Evolutionary conservation across 2,797 vertebrate genomes (phyloP), one percentile per base, ranked within the genome.

Genomic region (Sardinella longiceps): DNA sequence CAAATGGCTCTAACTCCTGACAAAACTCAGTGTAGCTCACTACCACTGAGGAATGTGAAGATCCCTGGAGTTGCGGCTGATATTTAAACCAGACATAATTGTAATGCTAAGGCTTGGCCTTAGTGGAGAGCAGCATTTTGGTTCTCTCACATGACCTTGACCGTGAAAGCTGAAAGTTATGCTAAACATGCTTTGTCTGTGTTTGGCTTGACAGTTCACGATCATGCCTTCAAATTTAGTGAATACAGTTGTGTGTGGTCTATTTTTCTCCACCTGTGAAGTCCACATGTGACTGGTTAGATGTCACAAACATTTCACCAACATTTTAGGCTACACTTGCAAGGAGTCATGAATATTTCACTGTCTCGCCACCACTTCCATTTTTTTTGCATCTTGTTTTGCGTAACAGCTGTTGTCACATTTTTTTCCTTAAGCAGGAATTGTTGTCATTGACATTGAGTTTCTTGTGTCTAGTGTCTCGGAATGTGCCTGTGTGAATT

Each of bases 61-160:
- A 90, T 91, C 88, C 88, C 87, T 58, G 43, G 80, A 90, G 88
- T 82, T 82, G 48, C 80, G 86, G 83, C 87, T 86, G 90, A 91
- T 92, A 84, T 89, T 90, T 81, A 82, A 92, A 92, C 90, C 80
- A 90, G 89, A 92, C 88, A 88, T 45, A 90, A 93, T 92, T 92
- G 87, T 92, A 85, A 90, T 88, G 87, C 91, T 88, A 87, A 89
- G 90, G 88, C 83, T 90, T 83, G 83, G 86, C 87, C 84, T 37
- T 30, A 83, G 90, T 91, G 89, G 84, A 90, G 85, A 89, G 81
- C 83, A 86, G 23, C 81, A 9, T 77, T 85, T 87, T 86, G 91
- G 89, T 94, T 74, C 70, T 43, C 87, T 86, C 89, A 89, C 90
- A 85, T 86, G 89, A 91, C 90, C 90, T 84, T 92, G 92, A 86